phyloP scores from a whole-genome alignment of 2,797 vertebrate genomes.

The Muscicapa comitata region DNA sequence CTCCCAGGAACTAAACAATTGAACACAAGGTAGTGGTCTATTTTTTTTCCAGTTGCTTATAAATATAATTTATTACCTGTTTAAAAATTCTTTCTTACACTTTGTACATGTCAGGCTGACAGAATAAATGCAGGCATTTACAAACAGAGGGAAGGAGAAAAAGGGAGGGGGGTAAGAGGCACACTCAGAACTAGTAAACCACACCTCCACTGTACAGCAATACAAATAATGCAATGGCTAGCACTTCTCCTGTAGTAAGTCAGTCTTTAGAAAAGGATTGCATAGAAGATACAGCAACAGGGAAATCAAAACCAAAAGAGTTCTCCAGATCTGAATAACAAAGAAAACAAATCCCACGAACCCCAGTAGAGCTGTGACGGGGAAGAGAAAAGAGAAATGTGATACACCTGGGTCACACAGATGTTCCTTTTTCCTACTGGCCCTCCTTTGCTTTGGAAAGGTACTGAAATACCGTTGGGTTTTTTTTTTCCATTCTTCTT shows the following conservation, averaged over 20 bases:
- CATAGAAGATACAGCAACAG: slow-evolving; percentile 91
- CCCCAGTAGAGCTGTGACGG: slow-evolving; percentile 9
- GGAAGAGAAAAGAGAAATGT: background rate
- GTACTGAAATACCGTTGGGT: background rate
- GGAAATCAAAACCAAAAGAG: slow-evolving; percentile 69
- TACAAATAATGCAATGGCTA: slow-evolving; percentile 77
- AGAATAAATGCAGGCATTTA: slow-evolving; percentile 91
- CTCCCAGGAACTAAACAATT: background rate
- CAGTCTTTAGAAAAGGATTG: slow-evolving; percentile 87
- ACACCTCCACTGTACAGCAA: slow-evolving; percentile 84
- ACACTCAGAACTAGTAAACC: slow-evolving; percentile 75
- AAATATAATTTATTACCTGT: slow-evolving; percentile 99
- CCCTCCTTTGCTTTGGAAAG: background rate
- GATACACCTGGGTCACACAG: background rate
- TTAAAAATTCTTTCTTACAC: slow-evolving; percentile 99
- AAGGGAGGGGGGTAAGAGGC: slow-evolving; percentile 74
- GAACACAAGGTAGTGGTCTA: background rate
- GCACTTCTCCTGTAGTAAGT: slow-evolving; percentile 76
- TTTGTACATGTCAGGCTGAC: slow-evolving; percentile 90
- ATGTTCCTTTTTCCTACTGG: background rate
- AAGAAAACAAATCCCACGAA: slow-evolving; percentile 27
- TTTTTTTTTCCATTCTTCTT: no score
- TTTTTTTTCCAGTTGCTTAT: slow-evolving; percentile 87
- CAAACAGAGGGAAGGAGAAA: slow-evolving; percentile 81
- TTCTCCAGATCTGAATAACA: slow-evolving; percentile 56